A percentile compares a stretch with the other conserved stretches of the same genome.
Evolutionary conservation across 2,797 vertebrate genomes (phyloP).

Genomic region (Ctenochaetus hawaiiensis): DNA sequence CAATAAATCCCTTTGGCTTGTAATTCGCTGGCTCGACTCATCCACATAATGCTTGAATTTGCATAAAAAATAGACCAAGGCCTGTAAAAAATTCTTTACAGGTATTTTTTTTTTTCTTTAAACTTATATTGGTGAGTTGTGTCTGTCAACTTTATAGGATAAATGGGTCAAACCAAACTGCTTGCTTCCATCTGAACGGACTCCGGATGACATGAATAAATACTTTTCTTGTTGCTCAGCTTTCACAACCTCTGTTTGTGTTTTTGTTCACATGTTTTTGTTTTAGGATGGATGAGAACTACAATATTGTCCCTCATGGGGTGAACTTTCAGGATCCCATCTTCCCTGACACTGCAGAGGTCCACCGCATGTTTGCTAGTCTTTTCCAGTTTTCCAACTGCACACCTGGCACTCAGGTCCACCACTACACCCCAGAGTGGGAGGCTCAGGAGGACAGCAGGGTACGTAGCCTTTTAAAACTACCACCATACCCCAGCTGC

Average conservation of each 20-base stretch:
- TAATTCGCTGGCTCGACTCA: conserved; percentile 54
- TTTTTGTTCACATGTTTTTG: conserved; percentile 5
- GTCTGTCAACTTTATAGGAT: conserved; percentile 12
- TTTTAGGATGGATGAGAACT: conserved; percentile 89
- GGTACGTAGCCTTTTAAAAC: conserved; percentile 72
- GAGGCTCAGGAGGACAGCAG: conserved; percentile 89
- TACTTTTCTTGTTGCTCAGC: neutral
- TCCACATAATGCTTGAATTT: conserved; percentile 44
- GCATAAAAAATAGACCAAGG: conserved; percentile 43
- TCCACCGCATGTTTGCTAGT: conserved; percentile 88
- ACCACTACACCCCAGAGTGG: conserved; percentile 86
- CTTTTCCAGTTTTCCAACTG: conserved; percentile 92
- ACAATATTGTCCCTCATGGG: conserved; percentile 89
- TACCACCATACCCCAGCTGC: neutral
- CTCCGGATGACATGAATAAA: neutral
- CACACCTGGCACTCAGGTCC: conserved; percentile 85
- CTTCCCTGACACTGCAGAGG: conserved; percentile 87
- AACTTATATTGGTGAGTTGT: conserved; percentile 1
- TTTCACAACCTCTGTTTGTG: neutral
- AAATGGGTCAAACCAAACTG: neutral
- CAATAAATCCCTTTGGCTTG: conserved; percentile 48
- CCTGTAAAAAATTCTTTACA: conserved; percentile 32
- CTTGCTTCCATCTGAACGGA: conserved; percentile 5
- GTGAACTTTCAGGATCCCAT: conserved; percentile 91
- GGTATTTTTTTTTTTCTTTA: conserved; percentile 7